phyloP scores from a whole-genome alignment of 2,888 invertebrate species.

The Drosophila vallismaia region DNA sequence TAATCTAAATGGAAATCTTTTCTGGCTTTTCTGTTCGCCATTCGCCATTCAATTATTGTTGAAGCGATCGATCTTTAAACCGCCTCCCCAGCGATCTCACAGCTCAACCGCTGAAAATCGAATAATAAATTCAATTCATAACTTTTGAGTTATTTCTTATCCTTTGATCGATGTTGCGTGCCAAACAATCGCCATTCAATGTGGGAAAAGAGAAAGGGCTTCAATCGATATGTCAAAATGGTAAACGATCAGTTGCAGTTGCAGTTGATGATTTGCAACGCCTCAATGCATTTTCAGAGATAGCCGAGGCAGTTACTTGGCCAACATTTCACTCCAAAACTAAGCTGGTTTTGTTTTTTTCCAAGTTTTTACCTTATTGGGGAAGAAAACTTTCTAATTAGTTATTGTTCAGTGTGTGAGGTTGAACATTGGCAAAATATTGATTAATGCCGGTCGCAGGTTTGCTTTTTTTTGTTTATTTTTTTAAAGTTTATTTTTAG shows the following conservation, averaged over 20 bases:
- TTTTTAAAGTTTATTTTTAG: slow-evolving; percentile 31
- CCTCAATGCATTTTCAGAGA: slow-evolving; percentile 58
- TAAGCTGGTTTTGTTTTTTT: too few relatives aligned
- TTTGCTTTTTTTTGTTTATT: slow-evolving; percentile 1
- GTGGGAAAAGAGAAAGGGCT: slow-evolving; percentile 70
- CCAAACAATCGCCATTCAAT: slow-evolving; percentile 39
- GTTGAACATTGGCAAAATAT: slow-evolving; percentile 33
- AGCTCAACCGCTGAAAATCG: slow-evolving; percentile 29
- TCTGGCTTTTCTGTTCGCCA: slow-evolving; percentile 19
- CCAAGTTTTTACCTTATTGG: slow-evolving; percentile 62
- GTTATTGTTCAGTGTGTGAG: slow-evolving; percentile 27
- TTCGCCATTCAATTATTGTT: slow-evolving; percentile 30
- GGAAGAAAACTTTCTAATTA: slow-evolving; percentile 70
- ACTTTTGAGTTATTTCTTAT: slow-evolving; percentile 60
- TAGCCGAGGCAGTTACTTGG: slow-evolving; percentile 53
- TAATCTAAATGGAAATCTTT: slow-evolving; percentile 19
- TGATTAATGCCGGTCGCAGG: slow-evolving; percentile 30
- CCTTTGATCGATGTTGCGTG: slow-evolving; percentile 75
- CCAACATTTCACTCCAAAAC: slow-evolving; percentile 68
- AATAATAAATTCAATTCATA: slow-evolving; percentile 71
- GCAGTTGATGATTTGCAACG: slow-evolving; percentile 70
- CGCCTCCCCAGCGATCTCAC: slow-evolving; percentile 19
- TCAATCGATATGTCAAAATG: slow-evolving; percentile 40
- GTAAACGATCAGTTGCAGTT: slow-evolving; percentile 60
- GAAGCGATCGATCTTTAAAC: slow-evolving; percentile 23